Percentiles rank a stretch among this genome's conserved stretches.
Evolutionary conservation across 2,113 vertebrate species (phyloP).

Genomic region (Mohoua ochrocephala): DNA sequence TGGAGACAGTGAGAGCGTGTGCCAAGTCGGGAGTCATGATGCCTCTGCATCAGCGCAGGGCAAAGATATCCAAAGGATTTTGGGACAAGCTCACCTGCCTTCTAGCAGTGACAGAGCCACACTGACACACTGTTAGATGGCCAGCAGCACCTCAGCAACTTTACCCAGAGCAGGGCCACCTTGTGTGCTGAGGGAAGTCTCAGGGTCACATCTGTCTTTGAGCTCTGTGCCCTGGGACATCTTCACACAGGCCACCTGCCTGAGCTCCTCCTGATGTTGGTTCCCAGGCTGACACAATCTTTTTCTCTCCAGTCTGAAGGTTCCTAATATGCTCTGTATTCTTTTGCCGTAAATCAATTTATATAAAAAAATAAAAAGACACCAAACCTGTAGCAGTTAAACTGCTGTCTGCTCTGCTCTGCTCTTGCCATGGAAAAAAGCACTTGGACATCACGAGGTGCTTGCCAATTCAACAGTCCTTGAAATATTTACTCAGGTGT

Average conservation of each 20-base stretch:
- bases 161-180: background rate
- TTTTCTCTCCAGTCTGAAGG: background rate
- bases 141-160: background rate
- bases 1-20: background rate
- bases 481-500: background rate
- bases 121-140: rapidly evolving
- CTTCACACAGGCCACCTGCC: background rate
- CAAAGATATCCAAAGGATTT: background rate
- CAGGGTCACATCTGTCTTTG: background rate
- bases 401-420: background rate
- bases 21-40: rapidly evolving
- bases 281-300: background rate
- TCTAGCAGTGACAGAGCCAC: background rate
- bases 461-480: background rate
- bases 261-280: background rate
- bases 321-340: background rate
- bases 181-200: no score
- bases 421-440: background rate
- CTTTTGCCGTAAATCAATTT: background rate
- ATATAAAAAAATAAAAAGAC: background rate
- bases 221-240: background rate
- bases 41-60: background rate
- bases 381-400: background rate
- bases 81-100: background rate
- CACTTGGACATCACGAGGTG: background rate